Evolutionary conservation across 2,888 invertebrate species (phyloP), one percentile per base, ranked within the genome.

Genomic region (Dolichopus griseipennis): DNA sequence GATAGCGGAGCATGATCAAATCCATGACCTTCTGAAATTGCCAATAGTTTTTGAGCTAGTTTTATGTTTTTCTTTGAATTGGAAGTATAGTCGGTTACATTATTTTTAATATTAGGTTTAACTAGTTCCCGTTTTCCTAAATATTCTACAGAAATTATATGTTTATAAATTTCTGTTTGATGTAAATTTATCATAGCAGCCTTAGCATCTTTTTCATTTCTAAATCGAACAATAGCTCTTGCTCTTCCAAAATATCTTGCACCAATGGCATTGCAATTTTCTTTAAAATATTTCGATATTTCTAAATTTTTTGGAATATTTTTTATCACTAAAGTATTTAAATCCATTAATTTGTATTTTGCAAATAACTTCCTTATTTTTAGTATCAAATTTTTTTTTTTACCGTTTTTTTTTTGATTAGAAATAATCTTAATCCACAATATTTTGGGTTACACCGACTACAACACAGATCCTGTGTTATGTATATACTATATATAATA

Each of bases 1-100:
- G 87, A 84, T 22, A 90, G 89, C 37, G 92, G 91, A 33, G 92
- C 90, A 77, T 91, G 90, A 71, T 87, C 85, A 74, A 92, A 89
- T 70, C 64, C 64, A 37, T 64, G 64, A 18, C 9, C 20, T 37
- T 34, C 34, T 10, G 64, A 64, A 18, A 37, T 64, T 6, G 64
- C 34, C n/a, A 64, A 37, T 64, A 64, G n/a, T 8, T 64, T 37
- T 37, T 37, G 18, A 7, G 33, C 34, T 37, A 33, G 37, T 34
- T n/a, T n/a, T 12, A 52, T 52, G 6, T 15, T 62, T 21, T 8
- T 20, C 9, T 62, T 62, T 9, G 9, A 5, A 34, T n/a, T 8
- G 8, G 37, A 4, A 37, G 18, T 37, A 10, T n/a, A 9, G 37
- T 34, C 33, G 8, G 5, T 52, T 18, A 18, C 6, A 12, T 33